A percentile compares a stretch with the other conserved stretches of the same genome.
Evolutionary conservation across 2,797 vertebrate species (phyloP).

Genomic region (Propithecus deckenii): DNA sequence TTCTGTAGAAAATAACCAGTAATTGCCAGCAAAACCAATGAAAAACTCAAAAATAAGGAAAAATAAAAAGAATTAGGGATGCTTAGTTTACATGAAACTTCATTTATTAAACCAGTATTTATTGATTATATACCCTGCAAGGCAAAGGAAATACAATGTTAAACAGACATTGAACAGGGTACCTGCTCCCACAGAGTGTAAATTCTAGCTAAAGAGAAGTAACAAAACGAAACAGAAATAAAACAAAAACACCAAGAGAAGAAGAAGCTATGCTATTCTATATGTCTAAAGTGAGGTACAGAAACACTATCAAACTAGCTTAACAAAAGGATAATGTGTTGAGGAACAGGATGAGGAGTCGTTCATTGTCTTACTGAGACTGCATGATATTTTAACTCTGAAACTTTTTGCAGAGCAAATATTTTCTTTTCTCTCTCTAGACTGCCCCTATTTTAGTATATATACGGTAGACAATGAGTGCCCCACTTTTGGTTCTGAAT

Average conservation of each 20-base stretch:
- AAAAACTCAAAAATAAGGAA: not conserved
- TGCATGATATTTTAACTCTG: not conserved
- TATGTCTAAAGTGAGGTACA: not conserved
- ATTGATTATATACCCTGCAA: not conserved
- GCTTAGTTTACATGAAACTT: not conserved
- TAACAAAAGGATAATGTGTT: not conserved
- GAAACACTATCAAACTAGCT: not conserved
- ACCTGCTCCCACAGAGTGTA: not conserved
- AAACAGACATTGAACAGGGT: not conserved
- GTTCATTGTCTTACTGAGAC: not conserved
- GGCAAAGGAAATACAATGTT: not conserved
- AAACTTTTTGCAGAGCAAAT: not conserved
- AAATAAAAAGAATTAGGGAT: not conserved
- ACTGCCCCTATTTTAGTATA: not conserved
- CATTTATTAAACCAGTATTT: not conserved
- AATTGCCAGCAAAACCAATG: not conserved
- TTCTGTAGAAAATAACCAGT: not conserved
- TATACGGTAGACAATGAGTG: not conserved
- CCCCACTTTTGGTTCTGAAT: not conserved
- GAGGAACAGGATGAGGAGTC: not conserved
- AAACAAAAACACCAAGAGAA: not conserved
- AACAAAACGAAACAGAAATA: not conserved
- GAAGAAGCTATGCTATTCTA: not conserved
- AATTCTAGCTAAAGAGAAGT: not conserved
- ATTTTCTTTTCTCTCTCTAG: not conserved